Evolutionary conservation across 2,888 invertebrate genomes (phyloP).

Genomic region (Polydrusus cervinus): DNA sequence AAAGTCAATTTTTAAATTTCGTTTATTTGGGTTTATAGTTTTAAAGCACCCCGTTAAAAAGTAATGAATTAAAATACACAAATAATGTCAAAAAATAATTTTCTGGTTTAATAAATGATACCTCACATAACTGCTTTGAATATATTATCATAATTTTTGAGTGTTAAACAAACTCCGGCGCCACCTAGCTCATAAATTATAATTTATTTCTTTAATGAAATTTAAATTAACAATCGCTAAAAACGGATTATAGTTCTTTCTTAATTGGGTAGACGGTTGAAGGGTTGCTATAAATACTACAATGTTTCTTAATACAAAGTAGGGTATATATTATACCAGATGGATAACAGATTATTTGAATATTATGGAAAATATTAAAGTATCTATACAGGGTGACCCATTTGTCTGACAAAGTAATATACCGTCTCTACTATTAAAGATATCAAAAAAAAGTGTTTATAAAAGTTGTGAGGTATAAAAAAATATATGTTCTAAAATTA

Average conservation of each 20-base stretch:
- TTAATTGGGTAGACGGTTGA: slow-evolving; percentile 33
- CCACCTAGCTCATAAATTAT: slow-evolving; percentile 59
- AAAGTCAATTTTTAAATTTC: slow-evolving; percentile 59
- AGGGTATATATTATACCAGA: too few relatives aligned
- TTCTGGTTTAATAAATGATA: slow-evolving; percentile 51
- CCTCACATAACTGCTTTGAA: slow-evolving; percentile 55
- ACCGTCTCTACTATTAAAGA: too few relatives aligned
- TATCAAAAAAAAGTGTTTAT: too few relatives aligned
- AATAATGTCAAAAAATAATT: slow-evolving; percentile 52
- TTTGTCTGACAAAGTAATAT: too few relatives aligned
- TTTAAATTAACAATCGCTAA: slow-evolving; percentile 54
- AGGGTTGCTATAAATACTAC: slow-evolving; percentile 24
- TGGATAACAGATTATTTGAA: background rate
- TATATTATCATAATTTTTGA: slow-evolving; percentile 59
- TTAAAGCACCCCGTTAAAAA: slow-evolving; percentile 49
- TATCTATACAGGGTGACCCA: background rate
- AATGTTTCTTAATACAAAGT: slow-evolving; percentile 7
- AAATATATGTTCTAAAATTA: too few relatives aligned
- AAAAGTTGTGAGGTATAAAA: too few relatives aligned
- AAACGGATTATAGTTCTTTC: slow-evolving; percentile 35
- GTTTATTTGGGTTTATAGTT: slow-evolving; percentile 59
- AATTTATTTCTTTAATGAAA: slow-evolving; percentile 55
- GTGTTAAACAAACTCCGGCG: slow-evolving; percentile 58
- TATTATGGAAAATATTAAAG: background rate
- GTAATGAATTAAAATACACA: slow-evolving; percentile 52